Conservation (phyloP, 2,797 vertebrate genomes). For the Enoplosus armatus region DNA sequence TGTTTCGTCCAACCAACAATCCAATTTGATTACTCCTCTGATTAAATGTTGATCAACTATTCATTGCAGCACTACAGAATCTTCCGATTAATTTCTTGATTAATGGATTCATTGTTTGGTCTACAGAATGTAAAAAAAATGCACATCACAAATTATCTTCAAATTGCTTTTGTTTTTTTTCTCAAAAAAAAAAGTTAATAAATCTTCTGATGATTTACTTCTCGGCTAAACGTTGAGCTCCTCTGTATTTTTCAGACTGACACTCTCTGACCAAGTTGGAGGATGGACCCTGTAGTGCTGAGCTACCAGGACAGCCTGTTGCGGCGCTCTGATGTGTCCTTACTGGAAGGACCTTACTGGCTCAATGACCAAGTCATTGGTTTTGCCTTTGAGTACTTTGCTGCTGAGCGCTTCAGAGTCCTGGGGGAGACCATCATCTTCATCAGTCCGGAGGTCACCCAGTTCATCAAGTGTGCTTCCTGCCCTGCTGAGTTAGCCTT, state of each 20-base stretch:
- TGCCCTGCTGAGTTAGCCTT: slow-evolving; percentile 89
- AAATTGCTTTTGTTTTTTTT: too few relatives aligned
- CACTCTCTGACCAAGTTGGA: slow-evolving; percentile 51
- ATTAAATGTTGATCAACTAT: not conserved
- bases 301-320: slow-evolving; percentile 97
- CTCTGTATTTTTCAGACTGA: slow-evolving; percentile 63
- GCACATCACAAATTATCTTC: not conserved
- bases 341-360: slow-evolving; percentile 95
- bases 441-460: slow-evolving; percentile 96
- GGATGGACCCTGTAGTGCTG: slow-evolving; percentile 95
- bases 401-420: slow-evolving; percentile 86
- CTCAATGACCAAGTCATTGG: slow-evolving; percentile 97
- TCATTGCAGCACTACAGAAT: not conserved
- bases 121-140: not conserved
- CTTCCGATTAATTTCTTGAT: not conserved
- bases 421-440: slow-evolving; percentile 86
- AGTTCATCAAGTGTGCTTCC: slow-evolving; percentile 96
- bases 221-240: not conserved
- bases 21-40: not conserved
- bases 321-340: slow-evolving; percentile 91
- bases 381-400: slow-evolving; percentile 96
- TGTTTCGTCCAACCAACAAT: not conserved
- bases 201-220: not conserved
- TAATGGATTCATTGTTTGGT: not conserved
- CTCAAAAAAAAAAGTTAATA: too few relatives aligned